Base-by-base conservation (phyloP, 2,888 invertebrate genomes). In the Fragum sueziense region DNA sequence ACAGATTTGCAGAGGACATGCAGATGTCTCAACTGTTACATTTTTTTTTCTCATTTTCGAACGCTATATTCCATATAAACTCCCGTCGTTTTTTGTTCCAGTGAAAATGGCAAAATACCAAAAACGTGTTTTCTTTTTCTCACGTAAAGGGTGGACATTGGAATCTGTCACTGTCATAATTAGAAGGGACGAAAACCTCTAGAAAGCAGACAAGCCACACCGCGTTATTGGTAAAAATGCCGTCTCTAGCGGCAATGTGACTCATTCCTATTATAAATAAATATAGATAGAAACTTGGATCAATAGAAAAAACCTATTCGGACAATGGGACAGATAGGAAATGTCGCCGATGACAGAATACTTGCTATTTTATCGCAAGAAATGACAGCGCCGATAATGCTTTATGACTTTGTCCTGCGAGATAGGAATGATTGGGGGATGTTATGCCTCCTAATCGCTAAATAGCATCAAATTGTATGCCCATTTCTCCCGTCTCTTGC, bases 181-280 rank as follows among this genome's bases (percentile, higher is more conserved):
- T 47, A 47, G 47, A 47, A 47, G 47, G 37, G n/a, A n/a, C n/a
- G n/a, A 4, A 47, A 47, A 47, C 47, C 17, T 47, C 47, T 47
- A n/a, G 47, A n/a, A 61, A n/a, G 33, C 20, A 61, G 61, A 61
- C 61, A 61, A 31, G 31, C 11, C 31, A 20, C 61, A 61, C 20
- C 33, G 29, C 29, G 61, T 33, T 61, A 61, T 61, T 61, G 61
- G 61, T 47, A 20, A 61, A 61, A 33, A 61, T 34, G 61, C 31
- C 61, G 61, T 61, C 61, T 61, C 61, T 61, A 68, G 51, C 33
- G 69, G 37, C 59, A 29, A 22, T 20, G 54, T 65, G 65, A 65
- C 65, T 65, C 65, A 65, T 47, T 47, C 65, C 65, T 41, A 65
- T 65, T 65, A 65, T 65, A 41, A 65, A 65, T 41, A 65, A 65